Base-by-base conservation (phyloP, 2,888 invertebrate species). In the Diarsia dahlii region DNA sequence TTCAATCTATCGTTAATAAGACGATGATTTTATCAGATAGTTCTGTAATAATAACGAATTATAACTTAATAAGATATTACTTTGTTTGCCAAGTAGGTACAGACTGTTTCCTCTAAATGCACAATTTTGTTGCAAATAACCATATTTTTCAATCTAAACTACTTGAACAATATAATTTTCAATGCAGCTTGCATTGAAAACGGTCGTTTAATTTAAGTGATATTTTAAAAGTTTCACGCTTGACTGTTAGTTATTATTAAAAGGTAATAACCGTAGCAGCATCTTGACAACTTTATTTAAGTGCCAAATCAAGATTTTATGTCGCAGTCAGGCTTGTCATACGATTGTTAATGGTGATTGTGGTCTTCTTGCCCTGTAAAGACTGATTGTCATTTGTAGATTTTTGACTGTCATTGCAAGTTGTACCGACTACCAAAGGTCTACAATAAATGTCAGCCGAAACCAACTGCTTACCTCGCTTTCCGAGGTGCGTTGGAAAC, bases 101-200 rank as follows among this genome's bases (percentile, higher is more conserved):
- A n/a, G n/a, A n/a, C 58, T 8, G 28, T 46, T 46, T 52, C 39
- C 46, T 13, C 23, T 4, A 13, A 46, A 15, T 0, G n/a, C 20
- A 20, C 39, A 8, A 18, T 8, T 34, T 56, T 67, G 56, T 82
- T 45, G 20, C 50, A 58, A 60, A 74, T 56, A 56, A 62, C 46
- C 62, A 50, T 62, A 62, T 45, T 34, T 66, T 72, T 83, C 62
- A 67, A 82, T 82, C 18, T 54, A 72, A 76, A 70, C 28, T 58
- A 18, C 28, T 8, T 58, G 15, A 58, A 28, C 15, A 58, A 8
- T 28, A 58, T 78, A 1, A 9, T 74, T 45, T 74, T 72, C 71
- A 71, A 72, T 76, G 52, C 34, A 50, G 50, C 5, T 12, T n/a
- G n/a, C n/a, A n/a, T n/a, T n/a, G n/a, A n/a, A 34, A 71, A 63